Conservation (phyloP, 2,888 invertebrate genomes). For the Spatulosminthurus flaviceps region DNA sequence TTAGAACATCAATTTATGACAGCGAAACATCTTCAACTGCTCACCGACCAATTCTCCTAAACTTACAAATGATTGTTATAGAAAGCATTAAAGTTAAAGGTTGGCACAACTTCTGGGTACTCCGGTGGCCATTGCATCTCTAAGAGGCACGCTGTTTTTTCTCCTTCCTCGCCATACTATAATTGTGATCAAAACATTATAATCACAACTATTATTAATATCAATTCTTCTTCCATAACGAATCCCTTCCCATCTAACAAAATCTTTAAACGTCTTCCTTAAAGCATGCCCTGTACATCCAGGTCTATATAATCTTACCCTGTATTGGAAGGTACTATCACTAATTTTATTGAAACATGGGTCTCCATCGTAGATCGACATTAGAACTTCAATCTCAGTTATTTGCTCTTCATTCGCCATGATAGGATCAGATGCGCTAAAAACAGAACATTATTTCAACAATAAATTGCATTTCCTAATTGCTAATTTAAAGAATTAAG, state of each 20-base stretch:
- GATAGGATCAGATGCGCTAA: neutral
- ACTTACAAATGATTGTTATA: constrained; percentile 92
- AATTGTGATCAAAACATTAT: constrained; percentile 65
- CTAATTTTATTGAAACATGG: constrained; percentile 82
- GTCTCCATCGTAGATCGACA: constrained; percentile 95
- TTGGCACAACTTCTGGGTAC: constrained; percentile 86
- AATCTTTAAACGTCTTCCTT: neutral
- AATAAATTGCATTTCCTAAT: neutral
- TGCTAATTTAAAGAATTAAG: no score
- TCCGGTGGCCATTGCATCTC: constrained; percentile 87
- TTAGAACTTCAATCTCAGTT: constrained; percentile 89
- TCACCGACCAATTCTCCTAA: neutral
- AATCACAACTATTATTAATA: no score
- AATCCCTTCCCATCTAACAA: neutral
- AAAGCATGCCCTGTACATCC: neutral
- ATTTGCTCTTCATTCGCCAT: constrained; percentile 73
- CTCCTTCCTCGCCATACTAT: constrained; percentile 83
- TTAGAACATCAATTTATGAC: neutral
- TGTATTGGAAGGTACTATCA: constrained; percentile 85
- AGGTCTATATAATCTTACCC: constrained; percentile 73
- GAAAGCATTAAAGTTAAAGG: constrained; percentile 86
- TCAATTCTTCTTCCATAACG: no score
- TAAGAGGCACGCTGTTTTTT: constrained; percentile 81
- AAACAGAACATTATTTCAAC: neutral
- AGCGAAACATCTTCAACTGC: neutral